Conservation (phyloP, 2,113 vertebrate genomes). For the Muntiacus muntjak region DNA sequence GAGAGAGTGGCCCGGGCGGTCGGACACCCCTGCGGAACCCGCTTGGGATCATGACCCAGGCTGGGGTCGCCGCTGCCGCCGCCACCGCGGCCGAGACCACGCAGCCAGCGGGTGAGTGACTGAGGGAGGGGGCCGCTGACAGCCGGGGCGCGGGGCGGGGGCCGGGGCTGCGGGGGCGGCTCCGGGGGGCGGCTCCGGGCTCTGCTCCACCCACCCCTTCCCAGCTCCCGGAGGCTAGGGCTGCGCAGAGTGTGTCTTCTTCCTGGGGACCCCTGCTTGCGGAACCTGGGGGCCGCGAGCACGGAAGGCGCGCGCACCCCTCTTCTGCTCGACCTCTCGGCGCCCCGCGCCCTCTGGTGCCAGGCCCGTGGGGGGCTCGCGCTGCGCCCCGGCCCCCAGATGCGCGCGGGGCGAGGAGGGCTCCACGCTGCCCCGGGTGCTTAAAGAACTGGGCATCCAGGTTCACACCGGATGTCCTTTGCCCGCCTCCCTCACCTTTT, state of each 20-base stretch:
- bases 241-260: not conserved
- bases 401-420: not conserved
- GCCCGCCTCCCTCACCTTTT: not conserved
- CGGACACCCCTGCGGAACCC: conserved; percentile 44
- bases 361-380: not conserved
- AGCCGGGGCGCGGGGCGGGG: conserved; percentile 51
- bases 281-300: not conserved
- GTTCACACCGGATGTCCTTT: not conserved
- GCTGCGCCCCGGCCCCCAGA: not conserved
- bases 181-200: conserved; percentile 66
- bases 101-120: conserved; percentile 70
- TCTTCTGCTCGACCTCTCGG: not conserved
- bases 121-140: conserved; percentile 52
- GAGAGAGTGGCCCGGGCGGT: not conserved
- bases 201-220: conserved; percentile 70
- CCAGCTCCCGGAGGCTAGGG: not conserved
- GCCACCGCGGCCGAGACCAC: conserved; percentile 56
- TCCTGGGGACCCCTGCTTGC: not conserved
- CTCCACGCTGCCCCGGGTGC: conserved; percentile 15
- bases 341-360: not conserved
- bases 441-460: conserved; percentile 27
- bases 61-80: conserved; percentile 67
- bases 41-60: conserved; percentile 78
- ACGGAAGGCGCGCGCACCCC: not conserved
- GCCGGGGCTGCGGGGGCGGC: conserved; percentile 56